Conservation (phyloP, 2,888 invertebrate species). For the Conchocele bisecta region DNA sequence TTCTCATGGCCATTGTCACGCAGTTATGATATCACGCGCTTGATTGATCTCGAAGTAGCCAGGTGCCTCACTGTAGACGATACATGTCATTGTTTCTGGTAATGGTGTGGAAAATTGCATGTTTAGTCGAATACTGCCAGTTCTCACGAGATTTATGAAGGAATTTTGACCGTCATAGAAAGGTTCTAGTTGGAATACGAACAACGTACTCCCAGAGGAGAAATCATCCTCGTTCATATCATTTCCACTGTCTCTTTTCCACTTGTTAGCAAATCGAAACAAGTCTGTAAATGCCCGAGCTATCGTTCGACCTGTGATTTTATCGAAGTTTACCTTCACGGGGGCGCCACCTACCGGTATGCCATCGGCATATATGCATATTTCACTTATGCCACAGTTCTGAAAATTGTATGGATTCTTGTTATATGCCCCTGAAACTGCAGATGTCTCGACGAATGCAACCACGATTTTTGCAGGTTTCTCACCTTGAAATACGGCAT, state of each 20-base stretch:
- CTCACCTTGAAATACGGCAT: conserved; percentile 3
- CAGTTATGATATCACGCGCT: no score
- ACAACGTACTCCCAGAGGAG: background rate
- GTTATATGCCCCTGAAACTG: background rate
- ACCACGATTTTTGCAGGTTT: conserved; percentile 4
- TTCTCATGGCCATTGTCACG: no score
- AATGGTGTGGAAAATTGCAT: no score
- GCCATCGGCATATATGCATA: background rate
- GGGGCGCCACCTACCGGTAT: conserved; percentile 2
- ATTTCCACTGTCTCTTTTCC: background rate
- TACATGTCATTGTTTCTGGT: no score
- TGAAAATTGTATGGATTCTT: conserved; percentile 4
- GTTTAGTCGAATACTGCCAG: conserved; percentile 5
- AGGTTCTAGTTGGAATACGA: conserved; percentile 1
- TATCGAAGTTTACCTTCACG: background rate
- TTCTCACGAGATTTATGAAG: background rate
- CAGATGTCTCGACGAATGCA: background rate
- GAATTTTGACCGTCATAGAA: background rate
- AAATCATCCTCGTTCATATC: background rate
- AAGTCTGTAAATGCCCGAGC: background rate
- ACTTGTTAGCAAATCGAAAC: background rate
- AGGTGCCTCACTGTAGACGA: no score
- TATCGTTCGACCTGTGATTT: no score
- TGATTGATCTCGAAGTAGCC: no score
- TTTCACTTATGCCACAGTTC: background rate